phyloP scores from a whole-genome alignment of 2,797 vertebrate genomes.

The Euthynnus affinis region DNA sequence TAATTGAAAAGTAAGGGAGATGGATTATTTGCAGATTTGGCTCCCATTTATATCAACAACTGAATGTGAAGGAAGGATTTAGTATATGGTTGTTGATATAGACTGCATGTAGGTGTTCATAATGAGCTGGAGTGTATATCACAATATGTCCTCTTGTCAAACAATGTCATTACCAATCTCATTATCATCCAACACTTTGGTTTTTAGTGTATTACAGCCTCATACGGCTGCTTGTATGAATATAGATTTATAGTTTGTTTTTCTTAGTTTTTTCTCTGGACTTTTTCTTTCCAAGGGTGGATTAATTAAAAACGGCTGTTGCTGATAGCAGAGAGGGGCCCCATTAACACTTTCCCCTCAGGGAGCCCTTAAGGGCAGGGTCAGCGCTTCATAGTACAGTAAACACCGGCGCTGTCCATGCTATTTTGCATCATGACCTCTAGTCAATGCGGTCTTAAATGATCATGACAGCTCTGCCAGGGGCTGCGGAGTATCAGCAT shows the following conservation, averaged over 20 bases:
- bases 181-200: not conserved
- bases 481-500: not conserved
- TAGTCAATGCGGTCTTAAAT: slow-evolving; percentile 29
- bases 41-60: not conserved
- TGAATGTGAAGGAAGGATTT: not conserved
- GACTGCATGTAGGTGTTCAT: not conserved
- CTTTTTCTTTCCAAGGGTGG: not conserved
- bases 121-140: not conserved
- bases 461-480: slow-evolving; percentile 21
- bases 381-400: slow-evolving; percentile 21
- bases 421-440: slow-evolving; percentile 44
- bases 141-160: too few relatives aligned
- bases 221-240: not conserved
- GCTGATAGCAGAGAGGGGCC: slow-evolving; percentile 12
- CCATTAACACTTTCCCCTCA: slow-evolving; percentile 45
- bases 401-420: slow-evolving; percentile 42
- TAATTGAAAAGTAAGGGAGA: not conserved
- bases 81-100: not conserved
- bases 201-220: not conserved
- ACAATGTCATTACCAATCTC: too few relatives aligned
- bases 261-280: not conserved
- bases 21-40: not conserved
- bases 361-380: slow-evolving; percentile 44
- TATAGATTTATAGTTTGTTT: not conserved
- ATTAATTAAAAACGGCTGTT: slow-evolving; percentile 12